These are phyloP conservation scores for Phalangium opilio DNA, from an alignment of 2,888 invertebrate genomes.

Conservation along the genomic window DNA sequence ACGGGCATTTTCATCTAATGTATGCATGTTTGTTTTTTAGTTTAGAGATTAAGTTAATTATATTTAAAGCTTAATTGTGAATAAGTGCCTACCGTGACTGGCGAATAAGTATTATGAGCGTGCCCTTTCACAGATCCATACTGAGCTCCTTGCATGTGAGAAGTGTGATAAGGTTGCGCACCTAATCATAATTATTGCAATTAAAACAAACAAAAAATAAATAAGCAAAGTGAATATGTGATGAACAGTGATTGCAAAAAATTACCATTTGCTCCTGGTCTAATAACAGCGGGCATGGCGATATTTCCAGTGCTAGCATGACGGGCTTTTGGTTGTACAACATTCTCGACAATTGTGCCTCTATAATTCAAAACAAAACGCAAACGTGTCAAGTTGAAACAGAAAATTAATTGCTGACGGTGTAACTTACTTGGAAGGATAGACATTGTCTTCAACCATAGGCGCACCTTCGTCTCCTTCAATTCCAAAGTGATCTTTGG, in stretches of 20 bases:
- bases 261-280: constrained; percentile 6
- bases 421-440: constrained; percentile 82
- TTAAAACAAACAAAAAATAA: too few species aligned
- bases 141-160: constrained; percentile 77
- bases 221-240: too few species aligned
- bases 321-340: neutral
- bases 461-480: constrained; percentile 97
- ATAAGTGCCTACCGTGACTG: constrained; percentile 33
- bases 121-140: constrained; percentile 81
- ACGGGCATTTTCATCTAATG: too few species aligned
- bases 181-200: too few species aligned
- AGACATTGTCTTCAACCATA: constrained; percentile 93
- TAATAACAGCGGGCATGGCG: constrained; percentile 4
- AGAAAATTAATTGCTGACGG: too few species aligned
- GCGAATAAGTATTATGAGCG: constrained; percentile 74
- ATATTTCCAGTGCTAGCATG: constrained; percentile 1
- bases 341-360: too few species aligned
- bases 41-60: too few species aligned
- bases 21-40: too few species aligned
- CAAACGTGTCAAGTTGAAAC: too few species aligned
- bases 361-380: too few species aligned
- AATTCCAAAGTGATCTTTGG: constrained; percentile 91
- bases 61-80: too few species aligned
- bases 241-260: too few species aligned
- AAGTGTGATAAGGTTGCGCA: constrained; percentile 67